Conservation (phyloP, 2,113 vertebrate genomes). For the Montifringilla adamsi region DNA sequence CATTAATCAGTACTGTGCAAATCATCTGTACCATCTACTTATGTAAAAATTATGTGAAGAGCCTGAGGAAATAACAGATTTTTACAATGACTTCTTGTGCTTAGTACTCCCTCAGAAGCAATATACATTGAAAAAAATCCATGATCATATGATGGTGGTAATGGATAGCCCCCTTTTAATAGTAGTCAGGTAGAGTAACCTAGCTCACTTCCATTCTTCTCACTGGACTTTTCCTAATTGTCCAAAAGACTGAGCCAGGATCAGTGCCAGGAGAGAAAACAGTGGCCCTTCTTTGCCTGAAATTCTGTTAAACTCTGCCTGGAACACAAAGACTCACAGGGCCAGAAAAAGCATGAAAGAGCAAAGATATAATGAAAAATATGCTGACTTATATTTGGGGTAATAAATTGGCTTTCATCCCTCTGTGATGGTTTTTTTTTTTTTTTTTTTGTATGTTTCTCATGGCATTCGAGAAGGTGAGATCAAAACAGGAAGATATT, state of each 20-base stretch:
- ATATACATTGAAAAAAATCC: not conserved
- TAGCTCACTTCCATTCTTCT: not conserved
- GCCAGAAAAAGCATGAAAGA: not conserved
- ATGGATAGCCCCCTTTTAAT: not conserved
- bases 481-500: not conserved
- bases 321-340: not conserved
- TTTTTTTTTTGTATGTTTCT: not conserved
- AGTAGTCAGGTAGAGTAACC: not conserved
- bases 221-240: accelerated
- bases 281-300: not conserved
- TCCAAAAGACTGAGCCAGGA: not conserved
- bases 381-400: not conserved
- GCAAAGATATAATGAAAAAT: not conserved
- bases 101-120: not conserved
- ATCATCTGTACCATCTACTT: not conserved
- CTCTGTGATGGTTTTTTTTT: not conserved
- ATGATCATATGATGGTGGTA: not conserved
- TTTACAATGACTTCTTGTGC: not conserved
- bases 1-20: not conserved
- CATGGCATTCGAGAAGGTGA: not conserved
- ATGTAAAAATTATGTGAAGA: not conserved
- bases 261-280: not conserved
- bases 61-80: not conserved
- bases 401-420: not conserved
- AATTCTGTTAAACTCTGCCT: not conserved